Percentiles rank a stretch among this genome's conserved stretches.
Evolutionary conservation across 2,888 invertebrate species (phyloP).

Genomic region (Lycaena phlaeas): DNA sequence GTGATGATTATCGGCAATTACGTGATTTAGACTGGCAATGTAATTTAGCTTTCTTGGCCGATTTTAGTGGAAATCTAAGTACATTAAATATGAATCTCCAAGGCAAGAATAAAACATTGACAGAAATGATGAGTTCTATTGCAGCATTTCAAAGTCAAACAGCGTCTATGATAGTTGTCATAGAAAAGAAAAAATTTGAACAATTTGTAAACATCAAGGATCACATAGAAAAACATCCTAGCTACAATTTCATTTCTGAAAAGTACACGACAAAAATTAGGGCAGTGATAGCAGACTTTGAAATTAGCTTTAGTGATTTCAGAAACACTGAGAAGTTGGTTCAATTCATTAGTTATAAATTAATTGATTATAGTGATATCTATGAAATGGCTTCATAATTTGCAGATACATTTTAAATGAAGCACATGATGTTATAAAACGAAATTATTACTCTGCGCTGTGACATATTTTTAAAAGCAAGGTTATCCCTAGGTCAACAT

Average conservation of each 20-base stretch:
- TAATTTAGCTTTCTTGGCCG: conserved; percentile 22
- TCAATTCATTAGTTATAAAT: conserved; percentile 24
- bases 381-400: conserved; percentile 23
- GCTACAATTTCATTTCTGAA: conserved; percentile 21
- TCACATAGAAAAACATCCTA: conserved; percentile 23
- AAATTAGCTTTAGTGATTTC: conserved; percentile 21
- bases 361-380: conserved; percentile 24
- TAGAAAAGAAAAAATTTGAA: conserved; percentile 19
- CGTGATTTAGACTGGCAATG: conserved; percentile 21
- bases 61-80: conserved; percentile 21
- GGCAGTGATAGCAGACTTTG: conserved; percentile 21
- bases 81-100: conserved; percentile 20
- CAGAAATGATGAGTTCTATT: conserved; percentile 21
- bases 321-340: conserved; percentile 19
- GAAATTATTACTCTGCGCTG: conserved; percentile 20
- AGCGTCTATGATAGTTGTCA: conserved; percentile 21
- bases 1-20: conserved; percentile 20
- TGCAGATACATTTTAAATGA: conserved; percentile 23
- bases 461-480: conserved; percentile 22
- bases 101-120: conserved; percentile 23
- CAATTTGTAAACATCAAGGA: conserved; percentile 18
- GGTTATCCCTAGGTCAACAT: conserved; percentile 21
- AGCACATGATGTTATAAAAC: conserved; percentile 17
- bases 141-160: conserved; percentile 18
- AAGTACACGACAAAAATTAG: conserved; percentile 22